Percentiles rank a stretch among this genome's conserved stretches.
phyloP scores from a whole-genome alignment of 2,113 vertebrate genomes.

The Macheiramphus alcinus region DNA sequence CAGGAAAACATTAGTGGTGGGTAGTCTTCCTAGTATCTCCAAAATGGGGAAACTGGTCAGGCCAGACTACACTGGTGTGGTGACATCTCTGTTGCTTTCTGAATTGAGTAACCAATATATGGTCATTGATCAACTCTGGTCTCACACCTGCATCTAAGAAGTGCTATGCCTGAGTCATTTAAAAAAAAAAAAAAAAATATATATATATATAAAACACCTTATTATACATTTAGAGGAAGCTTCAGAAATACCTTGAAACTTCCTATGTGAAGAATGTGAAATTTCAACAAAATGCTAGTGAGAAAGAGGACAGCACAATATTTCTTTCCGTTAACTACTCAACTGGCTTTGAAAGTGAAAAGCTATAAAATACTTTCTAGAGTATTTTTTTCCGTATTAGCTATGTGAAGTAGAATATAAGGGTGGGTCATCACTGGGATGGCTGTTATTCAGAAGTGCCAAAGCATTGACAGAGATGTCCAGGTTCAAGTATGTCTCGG shows the following conservation, averaged over 20 bases:
- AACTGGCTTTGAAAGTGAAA: not conserved
- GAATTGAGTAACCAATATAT: rapidly evolving
- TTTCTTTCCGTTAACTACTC: not conserved
- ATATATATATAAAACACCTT: too few species aligned
- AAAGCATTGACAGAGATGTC: not conserved
- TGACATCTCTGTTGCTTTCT: not conserved
- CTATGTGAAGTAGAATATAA: not conserved
- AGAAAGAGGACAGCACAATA: not conserved
- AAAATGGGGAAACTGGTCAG: not conserved
- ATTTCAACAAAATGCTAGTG: not conserved
- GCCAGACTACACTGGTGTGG: not conserved
- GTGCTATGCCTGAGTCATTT: not conserved
- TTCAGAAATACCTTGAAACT: not conserved
- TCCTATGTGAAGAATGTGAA: not conserved
- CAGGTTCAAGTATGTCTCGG: not conserved
- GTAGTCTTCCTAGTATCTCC: not conserved
- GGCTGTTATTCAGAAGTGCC: not conserved
- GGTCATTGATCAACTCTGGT: not conserved
- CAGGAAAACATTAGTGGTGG: not conserved
- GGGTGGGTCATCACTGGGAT: not conserved
- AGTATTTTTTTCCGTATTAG: not conserved
- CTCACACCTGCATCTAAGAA: not conserved
- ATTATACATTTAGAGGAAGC: not conserved
- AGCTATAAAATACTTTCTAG: not conserved
- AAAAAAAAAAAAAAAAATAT: not conserved